Evolutionary conservation across 2,113 vertebrate species (phyloP).

Genomic region (Corythornis cristatus): DNA sequence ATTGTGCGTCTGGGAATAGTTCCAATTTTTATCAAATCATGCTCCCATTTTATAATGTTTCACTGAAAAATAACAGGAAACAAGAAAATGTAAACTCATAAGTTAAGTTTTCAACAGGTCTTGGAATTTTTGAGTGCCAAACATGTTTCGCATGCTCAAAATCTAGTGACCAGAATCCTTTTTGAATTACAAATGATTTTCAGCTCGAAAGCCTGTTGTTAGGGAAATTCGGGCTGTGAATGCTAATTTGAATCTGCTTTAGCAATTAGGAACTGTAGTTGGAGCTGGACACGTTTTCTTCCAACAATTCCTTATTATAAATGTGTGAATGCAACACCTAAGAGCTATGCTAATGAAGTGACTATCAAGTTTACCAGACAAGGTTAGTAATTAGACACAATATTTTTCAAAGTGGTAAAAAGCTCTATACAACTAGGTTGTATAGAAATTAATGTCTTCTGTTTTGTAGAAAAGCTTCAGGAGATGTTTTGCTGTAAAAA

Average conservation of each 20-base stretch:
- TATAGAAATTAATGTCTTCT: neutral
- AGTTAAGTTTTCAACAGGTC: slow-evolving; percentile 50
- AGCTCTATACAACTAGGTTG: neutral
- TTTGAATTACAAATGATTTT: slow-evolving; percentile 75
- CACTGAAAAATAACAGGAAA: slow-evolving; percentile 26
- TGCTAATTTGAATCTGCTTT: slow-evolving; percentile 63
- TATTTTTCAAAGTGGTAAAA: neutral
- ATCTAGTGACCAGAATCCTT: slow-evolving; percentile 57
- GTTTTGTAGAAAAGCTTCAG: neutral
- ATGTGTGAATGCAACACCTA: slow-evolving; percentile 17
- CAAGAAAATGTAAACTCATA: slow-evolving; percentile 42
- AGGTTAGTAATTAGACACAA: neutral
- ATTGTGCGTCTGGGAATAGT: slow-evolving; percentile 25
- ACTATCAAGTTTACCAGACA: neutral
- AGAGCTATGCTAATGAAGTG: neutral
- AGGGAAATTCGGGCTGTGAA: slow-evolving; percentile 54
- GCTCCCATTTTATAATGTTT: neutral
- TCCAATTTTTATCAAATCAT: slow-evolving; percentile 5
- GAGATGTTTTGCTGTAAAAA: neutral
- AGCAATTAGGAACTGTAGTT: slow-evolving; percentile 49
- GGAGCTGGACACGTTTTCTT: slow-evolving; percentile 14
- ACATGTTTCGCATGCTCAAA: slow-evolving; percentile 41
- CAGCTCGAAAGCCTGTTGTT: slow-evolving; percentile 67
- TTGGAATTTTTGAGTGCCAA: slow-evolving; percentile 38
- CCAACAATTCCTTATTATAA: slow-evolving; percentile 6